Conservation (phyloP, 2,888 invertebrate species). For the Ochropleura plecta region DNA sequence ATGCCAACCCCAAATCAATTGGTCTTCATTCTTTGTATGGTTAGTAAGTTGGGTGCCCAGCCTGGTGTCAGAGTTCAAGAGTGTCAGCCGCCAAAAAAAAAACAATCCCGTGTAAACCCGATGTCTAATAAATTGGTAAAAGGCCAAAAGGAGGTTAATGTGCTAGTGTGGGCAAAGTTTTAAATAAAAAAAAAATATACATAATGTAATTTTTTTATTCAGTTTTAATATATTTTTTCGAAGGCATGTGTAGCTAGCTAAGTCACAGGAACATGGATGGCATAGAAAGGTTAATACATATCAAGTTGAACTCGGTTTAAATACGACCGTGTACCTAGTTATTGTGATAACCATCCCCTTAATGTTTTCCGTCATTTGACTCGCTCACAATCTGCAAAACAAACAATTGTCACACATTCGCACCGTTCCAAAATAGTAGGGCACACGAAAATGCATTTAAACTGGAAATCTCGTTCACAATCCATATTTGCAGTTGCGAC, state of each 20-base stretch:
- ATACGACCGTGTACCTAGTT: neutral
- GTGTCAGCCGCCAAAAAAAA: no score
- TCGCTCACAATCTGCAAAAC: slow-evolving; percentile 24
- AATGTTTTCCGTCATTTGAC: slow-evolving; percentile 40
- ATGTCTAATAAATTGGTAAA: no score
- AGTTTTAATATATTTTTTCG: no score
- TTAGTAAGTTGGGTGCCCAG: no score
- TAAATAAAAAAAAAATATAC: no score
- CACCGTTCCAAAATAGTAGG: neutral
- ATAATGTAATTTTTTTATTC: no score
- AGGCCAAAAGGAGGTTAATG: neutral
- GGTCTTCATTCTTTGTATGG: neutral
- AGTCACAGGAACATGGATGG: no score
- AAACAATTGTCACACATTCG: slow-evolving; percentile 53
- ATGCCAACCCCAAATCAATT: neutral
- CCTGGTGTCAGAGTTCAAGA: no score
- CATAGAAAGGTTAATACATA: no score
- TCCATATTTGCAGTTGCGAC: slow-evolving; percentile 61
- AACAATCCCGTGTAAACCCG: no score
- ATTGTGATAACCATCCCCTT: neutral
- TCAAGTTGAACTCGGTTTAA: neutral
- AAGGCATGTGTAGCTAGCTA: no score
- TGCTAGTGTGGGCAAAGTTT: no score
- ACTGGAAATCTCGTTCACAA: slow-evolving; percentile 50
- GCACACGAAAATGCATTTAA: slow-evolving; percentile 51